Base-by-base conservation (phyloP, 2,113 vertebrate species). In the Acrocephalus kingi region DNA sequence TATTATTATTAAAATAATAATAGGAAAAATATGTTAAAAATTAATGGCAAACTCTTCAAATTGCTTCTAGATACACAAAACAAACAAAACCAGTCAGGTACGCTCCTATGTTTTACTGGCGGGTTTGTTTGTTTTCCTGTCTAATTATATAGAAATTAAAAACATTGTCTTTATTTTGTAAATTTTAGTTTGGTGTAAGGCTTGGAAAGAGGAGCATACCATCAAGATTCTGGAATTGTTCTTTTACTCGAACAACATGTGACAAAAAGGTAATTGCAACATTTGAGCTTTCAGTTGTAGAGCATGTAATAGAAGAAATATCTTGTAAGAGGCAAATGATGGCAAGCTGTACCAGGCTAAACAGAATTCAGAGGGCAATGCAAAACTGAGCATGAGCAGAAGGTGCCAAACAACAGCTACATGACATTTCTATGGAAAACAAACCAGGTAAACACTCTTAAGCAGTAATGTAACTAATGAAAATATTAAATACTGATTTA, bases 21-120 rank as follows among this genome's bases (percentile, higher is more conserved):
- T 13, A 17, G 4, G 22, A 68, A 54, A 5, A 51, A 28, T 28
- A n/a, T 0, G 0, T 31, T 76, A 8, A 20, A 83, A 76, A 83
- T n/a, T 28, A 72, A 46, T 22, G 6, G 5, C 5, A 46, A 76
- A 55, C 0, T 76, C 3, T 54, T 71, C 16, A 21, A 10, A 51
- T 55, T 84, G 4, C 10, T 58, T 30, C 15, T 11, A 83, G 16
- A 54, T 15, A 21, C 23, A 49, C 3, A 51, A 11, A 39, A 19
- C 16, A 37, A 68, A 56, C 2, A 48, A 30, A 62, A 75, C 2
- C 2, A 66, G 16, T 25, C 20, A 77, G 12, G 3, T 39, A 24
- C 6, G 48, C 6, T 2, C 41, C 30, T 30, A 3, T 51, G 6
- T 55, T 81, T 64, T 33, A 31, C 2, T 61, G 10, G 7, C 28